phyloP scores from a whole-genome alignment of 92 coral and sea anemone species.

The Epizoanthus fatuus region DNA sequence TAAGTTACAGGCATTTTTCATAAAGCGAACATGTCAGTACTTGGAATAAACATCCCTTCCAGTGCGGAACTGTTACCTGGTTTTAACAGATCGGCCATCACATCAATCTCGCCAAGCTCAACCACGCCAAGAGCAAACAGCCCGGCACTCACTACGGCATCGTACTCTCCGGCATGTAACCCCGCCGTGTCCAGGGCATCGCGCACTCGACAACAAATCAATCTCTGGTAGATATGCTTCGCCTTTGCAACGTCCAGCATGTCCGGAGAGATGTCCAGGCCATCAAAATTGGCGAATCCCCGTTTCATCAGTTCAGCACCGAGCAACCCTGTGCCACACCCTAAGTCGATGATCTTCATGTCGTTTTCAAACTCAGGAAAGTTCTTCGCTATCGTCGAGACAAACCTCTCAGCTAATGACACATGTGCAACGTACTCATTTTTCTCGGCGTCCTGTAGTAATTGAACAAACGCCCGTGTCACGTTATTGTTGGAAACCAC shows the following conservation, averaged over 20 bases:
- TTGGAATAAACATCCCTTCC: too few species aligned
- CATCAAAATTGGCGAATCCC: background rate
- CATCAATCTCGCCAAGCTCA: background rate
- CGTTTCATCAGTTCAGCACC: background rate
- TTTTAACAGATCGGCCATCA: background rate
- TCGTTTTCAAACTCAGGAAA: background rate
- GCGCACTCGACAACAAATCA: background rate
- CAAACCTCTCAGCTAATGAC: background rate
- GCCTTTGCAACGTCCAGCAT: background rate
- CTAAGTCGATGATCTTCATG: background rate
- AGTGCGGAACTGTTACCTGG: background rate
- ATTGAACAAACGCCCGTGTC: background rate
- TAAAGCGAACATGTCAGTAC: too few species aligned
- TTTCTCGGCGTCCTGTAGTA: background rate
- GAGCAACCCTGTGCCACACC: background rate
- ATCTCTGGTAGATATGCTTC: background rate
- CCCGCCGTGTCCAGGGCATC: background rate
- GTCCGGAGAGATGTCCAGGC: background rate
- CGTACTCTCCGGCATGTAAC: constrained; percentile 1
- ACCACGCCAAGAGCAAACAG: background rate
- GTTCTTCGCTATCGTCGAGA: background rate
- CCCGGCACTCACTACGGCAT: background rate
- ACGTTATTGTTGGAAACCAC: too few species aligned
- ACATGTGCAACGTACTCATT: background rate
- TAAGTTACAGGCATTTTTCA: too few species aligned